Percentiles rank a stretch among this genome's conserved stretches.
Evolutionary conservation across 2,113 vertebrate species (phyloP).

Genomic region (Mungos mungo): DNA sequence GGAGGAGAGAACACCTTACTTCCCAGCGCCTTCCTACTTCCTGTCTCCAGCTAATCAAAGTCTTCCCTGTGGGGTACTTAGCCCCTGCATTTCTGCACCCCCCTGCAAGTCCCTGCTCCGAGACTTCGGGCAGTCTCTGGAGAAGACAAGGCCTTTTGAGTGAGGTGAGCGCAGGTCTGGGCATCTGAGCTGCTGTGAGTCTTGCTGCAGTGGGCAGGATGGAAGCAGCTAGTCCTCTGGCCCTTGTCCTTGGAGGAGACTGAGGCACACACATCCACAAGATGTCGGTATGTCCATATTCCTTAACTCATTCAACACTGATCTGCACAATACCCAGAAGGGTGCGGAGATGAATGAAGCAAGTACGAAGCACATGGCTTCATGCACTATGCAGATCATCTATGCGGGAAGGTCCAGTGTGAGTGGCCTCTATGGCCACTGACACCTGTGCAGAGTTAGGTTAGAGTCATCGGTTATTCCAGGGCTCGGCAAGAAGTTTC

Average conservation of each 20-base stretch:
- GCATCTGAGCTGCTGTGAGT: background rate
- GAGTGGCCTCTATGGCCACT: background rate
- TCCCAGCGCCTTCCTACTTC: background rate
- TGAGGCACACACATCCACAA: background rate
- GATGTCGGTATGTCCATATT: background rate
- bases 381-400: background rate
- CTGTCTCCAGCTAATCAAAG: background rate
- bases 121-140: too few species aligned
- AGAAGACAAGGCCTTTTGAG: background rate
- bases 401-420: background rate
- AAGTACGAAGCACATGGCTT: accelerated
- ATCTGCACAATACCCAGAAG: background rate
- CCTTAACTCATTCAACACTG: background rate
- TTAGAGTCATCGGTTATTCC: background rate
- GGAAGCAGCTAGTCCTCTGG: background rate
- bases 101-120: too few species aligned
- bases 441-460: background rate
- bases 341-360: background rate
- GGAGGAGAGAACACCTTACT: background rate
- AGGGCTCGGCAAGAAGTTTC: background rate
- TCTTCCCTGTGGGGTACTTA: background rate
- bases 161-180: background rate
- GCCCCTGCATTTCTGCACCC: background rate
- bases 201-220: background rate
- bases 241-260: background rate